These are phyloP conservation scores for Poeciliopsis paucimaculata DNA, from an alignment of 2,797 vertebrate species.

Conservation along the genomic window DNA sequence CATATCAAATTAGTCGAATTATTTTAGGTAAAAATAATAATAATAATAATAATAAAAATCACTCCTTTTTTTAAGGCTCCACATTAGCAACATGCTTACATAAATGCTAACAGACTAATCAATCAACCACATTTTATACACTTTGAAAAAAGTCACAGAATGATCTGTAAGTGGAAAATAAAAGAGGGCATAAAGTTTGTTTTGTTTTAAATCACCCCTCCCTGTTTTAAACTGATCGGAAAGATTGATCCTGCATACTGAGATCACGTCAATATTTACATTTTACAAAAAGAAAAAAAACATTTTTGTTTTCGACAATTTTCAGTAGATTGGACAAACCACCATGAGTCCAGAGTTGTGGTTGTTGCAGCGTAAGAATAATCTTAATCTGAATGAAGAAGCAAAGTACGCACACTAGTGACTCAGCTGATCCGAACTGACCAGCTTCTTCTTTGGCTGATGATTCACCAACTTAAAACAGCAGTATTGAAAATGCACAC, in stretches of 20 bases:
- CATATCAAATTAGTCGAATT: neutral
- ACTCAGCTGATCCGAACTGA: conserved; percentile 25
- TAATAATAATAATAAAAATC: too few relatives aligned
- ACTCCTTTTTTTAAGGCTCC: neutral
- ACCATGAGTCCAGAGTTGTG: neutral
- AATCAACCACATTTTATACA: neutral
- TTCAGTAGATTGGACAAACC: neutral
- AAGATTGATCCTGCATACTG: neutral
- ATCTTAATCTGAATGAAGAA: neutral
- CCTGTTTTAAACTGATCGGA: neutral
- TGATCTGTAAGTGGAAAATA: neutral
- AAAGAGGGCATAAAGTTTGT: neutral
- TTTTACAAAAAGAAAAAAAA: neutral
- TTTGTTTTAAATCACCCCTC: too few relatives aligned
- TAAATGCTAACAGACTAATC: neutral
- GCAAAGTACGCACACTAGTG: conserved; percentile 4
- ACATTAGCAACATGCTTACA: neutral
- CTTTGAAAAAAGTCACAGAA: neutral
- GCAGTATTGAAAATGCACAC: neutral
- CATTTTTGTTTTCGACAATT: neutral
- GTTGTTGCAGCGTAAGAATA: neutral
- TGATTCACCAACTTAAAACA: conserved; percentile 42
- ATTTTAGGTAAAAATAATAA: neutral
- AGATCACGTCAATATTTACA: neutral
- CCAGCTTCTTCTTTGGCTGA: conserved; percentile 19